These are phyloP conservation scores for Rhopilema esculentum DNA, from an alignment of 30 jellyfish, hydroid and myxozoan species.

Conservation along the genomic window DNA sequence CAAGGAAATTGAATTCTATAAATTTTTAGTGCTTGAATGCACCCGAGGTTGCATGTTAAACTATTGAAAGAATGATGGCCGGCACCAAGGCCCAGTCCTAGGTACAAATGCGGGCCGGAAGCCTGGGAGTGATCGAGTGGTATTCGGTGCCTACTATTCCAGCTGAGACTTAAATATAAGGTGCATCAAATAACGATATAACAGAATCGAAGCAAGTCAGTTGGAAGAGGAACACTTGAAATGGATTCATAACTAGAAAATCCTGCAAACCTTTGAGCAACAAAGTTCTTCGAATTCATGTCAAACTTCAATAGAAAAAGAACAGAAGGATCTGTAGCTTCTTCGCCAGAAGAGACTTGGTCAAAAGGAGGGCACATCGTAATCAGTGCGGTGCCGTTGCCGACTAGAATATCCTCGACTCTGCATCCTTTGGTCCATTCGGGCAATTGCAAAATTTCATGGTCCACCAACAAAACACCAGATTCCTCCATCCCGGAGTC, in stretches of 20 bases:
- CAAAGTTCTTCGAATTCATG: background rate
- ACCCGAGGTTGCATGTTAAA: too few species aligned
- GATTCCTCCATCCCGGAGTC: background rate
- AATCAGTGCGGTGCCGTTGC: slow-evolving; percentile 15
- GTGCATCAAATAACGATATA: too few species aligned
- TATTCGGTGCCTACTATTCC: too few species aligned
- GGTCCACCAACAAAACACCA: background rate
- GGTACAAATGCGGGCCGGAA: background rate
- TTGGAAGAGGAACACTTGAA: too few species aligned
- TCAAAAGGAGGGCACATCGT: background rate
- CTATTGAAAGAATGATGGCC: background rate
- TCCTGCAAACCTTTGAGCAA: slow-evolving; percentile 59
- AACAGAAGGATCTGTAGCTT: background rate
- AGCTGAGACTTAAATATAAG: too few species aligned
- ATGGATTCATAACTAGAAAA: too few species aligned
- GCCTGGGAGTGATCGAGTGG: too few species aligned
- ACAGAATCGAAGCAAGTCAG: too few species aligned
- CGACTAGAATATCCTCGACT: slow-evolving; percentile 15
- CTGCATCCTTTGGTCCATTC: slow-evolving; percentile 49
- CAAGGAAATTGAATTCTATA: background rate
- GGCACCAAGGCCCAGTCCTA: background rate
- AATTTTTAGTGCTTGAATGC: too few species aligned
- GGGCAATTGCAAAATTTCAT: slow-evolving; percentile 10
- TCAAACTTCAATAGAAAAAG: slow-evolving; percentile 33
- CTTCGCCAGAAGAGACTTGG: background rate